Evolutionary conservation across 2,888 invertebrate genomes (phyloP), one percentile per base, ranked within the genome.

Genomic region (Melanostoma scalare): DNA sequence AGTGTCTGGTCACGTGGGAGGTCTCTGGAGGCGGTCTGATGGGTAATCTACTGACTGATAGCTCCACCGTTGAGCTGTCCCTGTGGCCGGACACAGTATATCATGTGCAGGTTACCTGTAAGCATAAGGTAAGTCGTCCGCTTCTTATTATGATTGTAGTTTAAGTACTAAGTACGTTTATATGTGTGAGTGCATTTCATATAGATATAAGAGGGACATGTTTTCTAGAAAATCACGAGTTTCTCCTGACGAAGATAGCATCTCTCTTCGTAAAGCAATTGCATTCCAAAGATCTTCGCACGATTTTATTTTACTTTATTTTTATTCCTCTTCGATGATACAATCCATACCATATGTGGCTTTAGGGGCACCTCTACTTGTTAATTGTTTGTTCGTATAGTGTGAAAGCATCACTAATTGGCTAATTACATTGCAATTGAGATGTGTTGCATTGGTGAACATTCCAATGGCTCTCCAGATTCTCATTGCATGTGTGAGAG

Each of bases 1-100:
- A 96, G 77, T 96, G 96, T 91, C 92, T 96, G 88, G 95, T 96
- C 67, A 96, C 96, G 82, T 96, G 96, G 96, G 96, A 96, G 93
- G 95, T 96, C 71, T 95, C 95, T 88, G 96, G 96, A 76, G 96
- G 96, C 86, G 96, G 96, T 85, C 92, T 96, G 80, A 95, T 95
- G 91, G 96, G 96, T 86, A 96, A 96, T 91, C 92, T 96, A 86
- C 95, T 96, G 91, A 96, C 96, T 50, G 96, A 96, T 90, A 95
- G 95, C 67, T 95, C 95, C 76, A 94, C 94, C 88, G 96, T 96
- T 82, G 95, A 95, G 69, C 91, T 96, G 86, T 95, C 95, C 74
- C 92, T 96, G 65, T 96, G 96, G 95, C 95, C 96, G 60, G 95
- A 96, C 90, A 96, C 96, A 53, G 91, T 95, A 86, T 96, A 96